A percentile compares a stretch with the other conserved stretches of the same genome.
These are phyloP conservation scores for Thecophora atra DNA, from an alignment of 2,888 invertebrate species.

Conservation along the genomic window DNA sequence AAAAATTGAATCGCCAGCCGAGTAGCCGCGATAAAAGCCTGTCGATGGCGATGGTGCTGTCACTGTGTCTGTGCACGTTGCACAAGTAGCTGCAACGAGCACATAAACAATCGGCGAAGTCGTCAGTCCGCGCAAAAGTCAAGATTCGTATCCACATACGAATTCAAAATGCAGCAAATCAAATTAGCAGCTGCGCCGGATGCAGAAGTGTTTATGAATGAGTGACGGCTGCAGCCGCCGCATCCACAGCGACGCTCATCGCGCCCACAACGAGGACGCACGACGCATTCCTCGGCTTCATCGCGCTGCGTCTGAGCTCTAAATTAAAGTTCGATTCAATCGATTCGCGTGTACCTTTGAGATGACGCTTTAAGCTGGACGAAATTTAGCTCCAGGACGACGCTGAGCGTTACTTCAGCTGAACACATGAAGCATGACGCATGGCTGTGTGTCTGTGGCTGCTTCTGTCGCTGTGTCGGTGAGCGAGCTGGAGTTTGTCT, in stretches of 20 bases:
- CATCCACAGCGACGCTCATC: constrained; percentile 12
- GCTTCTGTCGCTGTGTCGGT: not conserved
- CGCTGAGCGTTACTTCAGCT: constrained; percentile 5
- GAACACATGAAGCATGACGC: not conserved
- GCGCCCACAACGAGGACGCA: constrained; percentile 14
- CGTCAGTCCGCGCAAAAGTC: not conserved
- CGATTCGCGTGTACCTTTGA: constrained; percentile 13
- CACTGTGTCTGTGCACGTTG: constrained; percentile 19
- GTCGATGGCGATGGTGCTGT: constrained; percentile 18
- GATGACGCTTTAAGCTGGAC: not conserved
- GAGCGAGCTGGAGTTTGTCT: not conserved
- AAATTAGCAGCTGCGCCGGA: constrained; percentile 26
- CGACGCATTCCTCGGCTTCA: not conserved
- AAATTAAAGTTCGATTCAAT: constrained; percentile 10
- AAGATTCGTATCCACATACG: constrained; percentile 19
- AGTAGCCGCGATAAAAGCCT: constrained; percentile 21
- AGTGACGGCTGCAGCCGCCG: constrained; percentile 33
- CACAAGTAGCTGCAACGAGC: constrained; percentile 8
- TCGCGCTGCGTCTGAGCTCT: not conserved
- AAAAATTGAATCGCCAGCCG: constrained; percentile 43
- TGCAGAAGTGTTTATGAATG: constrained; percentile 12
- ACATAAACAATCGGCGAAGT: constrained; percentile 3
- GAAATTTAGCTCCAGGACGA: constrained; percentile 1
- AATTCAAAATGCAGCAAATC: constrained; percentile 29
- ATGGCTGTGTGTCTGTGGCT: not conserved